phyloP scores from a whole-genome alignment of 2,888 invertebrate genomes.

The Petrolisthes cinctipes region DNA sequence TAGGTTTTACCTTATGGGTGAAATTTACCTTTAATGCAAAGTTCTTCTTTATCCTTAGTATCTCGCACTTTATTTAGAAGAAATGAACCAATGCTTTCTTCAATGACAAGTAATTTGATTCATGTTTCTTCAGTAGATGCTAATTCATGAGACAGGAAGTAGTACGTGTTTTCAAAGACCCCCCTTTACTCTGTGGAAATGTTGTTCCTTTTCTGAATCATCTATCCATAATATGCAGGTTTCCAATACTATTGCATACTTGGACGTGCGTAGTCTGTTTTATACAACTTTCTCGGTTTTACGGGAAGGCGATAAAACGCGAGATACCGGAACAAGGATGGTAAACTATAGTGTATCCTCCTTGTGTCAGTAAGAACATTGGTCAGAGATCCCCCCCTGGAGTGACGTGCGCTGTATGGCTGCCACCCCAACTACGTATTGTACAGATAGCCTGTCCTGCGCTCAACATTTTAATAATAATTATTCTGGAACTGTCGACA shows the following conservation, averaged over 20 bases:
- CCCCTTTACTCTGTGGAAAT: slow-evolving; percentile 29
- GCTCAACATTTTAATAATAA: too few relatives aligned
- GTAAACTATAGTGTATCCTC: too few relatives aligned
- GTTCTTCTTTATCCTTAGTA: not conserved
- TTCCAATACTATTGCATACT: slow-evolving; percentile 44
- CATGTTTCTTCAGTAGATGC: slow-evolving; percentile 4
- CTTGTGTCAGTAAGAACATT: too few relatives aligned
- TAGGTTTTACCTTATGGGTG: not conserved
- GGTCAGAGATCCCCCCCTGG: too few relatives aligned
- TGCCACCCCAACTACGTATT: too few relatives aligned
- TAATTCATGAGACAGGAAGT: slow-evolving; percentile 9
- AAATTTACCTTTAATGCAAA: not conserved
- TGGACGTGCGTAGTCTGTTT: slow-evolving; percentile 45
- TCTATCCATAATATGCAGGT: slow-evolving; percentile 21
- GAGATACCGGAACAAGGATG: too few relatives aligned
- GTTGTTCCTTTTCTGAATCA: slow-evolving; percentile 23
- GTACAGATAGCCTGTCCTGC: too few relatives aligned
- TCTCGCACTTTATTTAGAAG: not conserved
- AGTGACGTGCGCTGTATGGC: too few relatives aligned
- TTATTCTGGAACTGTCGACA: too few relatives aligned
- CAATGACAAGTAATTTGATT: not conserved
- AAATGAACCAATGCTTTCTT: not conserved
- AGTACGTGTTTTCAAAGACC: slow-evolving; percentile 16
- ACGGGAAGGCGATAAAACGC: slow-evolving; percentile 36
- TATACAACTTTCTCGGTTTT: slow-evolving; percentile 50